Conservation (phyloP, 2,888 invertebrate species). For the Ennomos erosarius region DNA sequence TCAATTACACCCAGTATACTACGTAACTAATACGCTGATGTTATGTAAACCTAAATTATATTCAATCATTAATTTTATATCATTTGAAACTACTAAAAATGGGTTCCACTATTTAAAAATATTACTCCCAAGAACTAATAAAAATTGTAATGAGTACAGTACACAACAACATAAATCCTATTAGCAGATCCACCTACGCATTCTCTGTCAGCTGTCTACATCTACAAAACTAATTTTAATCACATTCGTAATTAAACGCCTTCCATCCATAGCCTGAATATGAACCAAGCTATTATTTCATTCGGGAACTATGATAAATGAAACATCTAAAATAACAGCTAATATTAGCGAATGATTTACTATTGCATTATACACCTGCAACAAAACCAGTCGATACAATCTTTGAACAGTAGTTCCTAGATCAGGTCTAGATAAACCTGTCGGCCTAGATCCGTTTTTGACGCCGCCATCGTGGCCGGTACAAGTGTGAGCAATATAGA, state of each 20-base stretch:
- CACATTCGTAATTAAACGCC: conserved; percentile 22
- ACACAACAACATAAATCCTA: conserved; percentile 33
- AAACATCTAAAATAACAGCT: background rate
- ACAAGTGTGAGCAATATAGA: conserved; percentile 21
- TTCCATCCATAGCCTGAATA: conserved; percentile 1
- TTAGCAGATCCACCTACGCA: conserved; percentile 21
- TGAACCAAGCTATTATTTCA: conserved; percentile 13
- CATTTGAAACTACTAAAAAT: too few species aligned
- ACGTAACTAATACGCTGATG: too few species aligned
- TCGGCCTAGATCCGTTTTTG: conserved; percentile 49
- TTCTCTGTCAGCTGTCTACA: conserved; percentile 5
- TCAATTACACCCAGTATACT: too few species aligned
- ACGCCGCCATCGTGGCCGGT: conserved; percentile 39
- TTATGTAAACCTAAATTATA: too few species aligned
- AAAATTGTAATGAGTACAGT: conserved; percentile 26
- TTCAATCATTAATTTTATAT: too few species aligned
- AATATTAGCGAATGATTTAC: conserved; percentile 10
- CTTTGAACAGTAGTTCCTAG: conserved; percentile 33
- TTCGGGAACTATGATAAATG: conserved; percentile 14
- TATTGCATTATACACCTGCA: conserved; percentile 23
- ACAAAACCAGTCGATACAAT: conserved; percentile 17
- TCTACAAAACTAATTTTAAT: conserved; percentile 21
- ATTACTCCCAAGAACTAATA: conserved; percentile 10
- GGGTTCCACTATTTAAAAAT: too few species aligned
- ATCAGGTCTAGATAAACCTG: conserved; percentile 37